These are phyloP conservation scores for Hypsibius dujardini DNA, from an alignment of 1,140 invertebrate species.

Conservation along the genomic window DNA sequence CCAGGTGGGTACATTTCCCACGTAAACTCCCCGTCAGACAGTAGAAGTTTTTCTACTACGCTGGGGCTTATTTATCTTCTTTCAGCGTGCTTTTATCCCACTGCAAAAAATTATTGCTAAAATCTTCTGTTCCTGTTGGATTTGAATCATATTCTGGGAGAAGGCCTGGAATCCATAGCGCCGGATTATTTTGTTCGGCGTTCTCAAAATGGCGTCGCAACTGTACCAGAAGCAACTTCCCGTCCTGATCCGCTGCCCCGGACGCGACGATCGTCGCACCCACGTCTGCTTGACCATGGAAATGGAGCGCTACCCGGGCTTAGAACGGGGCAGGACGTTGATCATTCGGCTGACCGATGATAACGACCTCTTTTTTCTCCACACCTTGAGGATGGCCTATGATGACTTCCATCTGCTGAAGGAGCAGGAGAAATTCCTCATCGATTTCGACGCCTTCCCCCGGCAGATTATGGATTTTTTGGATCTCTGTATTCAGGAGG, in stretches of 20 bases:
- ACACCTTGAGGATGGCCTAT: neutral
- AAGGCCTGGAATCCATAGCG: too few species aligned
- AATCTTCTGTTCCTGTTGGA: too few species aligned
- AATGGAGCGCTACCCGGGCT: neutral
- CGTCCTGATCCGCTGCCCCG: neutral
- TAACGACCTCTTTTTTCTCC: neutral
- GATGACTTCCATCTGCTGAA: conserved; percentile 14
- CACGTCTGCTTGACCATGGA: neutral
- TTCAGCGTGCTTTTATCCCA: too few species aligned
- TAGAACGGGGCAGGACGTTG: neutral
- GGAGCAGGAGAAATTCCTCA: conserved; percentile 6
- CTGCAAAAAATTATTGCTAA: too few species aligned
- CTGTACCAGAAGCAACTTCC: neutral
- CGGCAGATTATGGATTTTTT: neutral
- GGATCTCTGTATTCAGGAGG: conserved; percentile 1
- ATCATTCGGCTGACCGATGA: conserved; percentile 11
- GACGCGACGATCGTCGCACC: neutral
- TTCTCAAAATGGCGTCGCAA: neutral
- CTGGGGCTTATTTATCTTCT: too few species aligned
- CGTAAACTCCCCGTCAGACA: too few species aligned
- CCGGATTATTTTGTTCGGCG: too few species aligned
- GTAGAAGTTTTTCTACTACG: too few species aligned
- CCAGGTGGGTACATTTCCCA: too few species aligned
- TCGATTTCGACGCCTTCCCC: conserved; percentile 9
- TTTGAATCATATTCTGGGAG: too few species aligned